Percentiles rank a stretch among this genome's conserved stretches.
These are phyloP conservation scores for Bucco capensis DNA, from an alignment of 2,113 vertebrate genomes.

Conservation along the genomic window DNA sequence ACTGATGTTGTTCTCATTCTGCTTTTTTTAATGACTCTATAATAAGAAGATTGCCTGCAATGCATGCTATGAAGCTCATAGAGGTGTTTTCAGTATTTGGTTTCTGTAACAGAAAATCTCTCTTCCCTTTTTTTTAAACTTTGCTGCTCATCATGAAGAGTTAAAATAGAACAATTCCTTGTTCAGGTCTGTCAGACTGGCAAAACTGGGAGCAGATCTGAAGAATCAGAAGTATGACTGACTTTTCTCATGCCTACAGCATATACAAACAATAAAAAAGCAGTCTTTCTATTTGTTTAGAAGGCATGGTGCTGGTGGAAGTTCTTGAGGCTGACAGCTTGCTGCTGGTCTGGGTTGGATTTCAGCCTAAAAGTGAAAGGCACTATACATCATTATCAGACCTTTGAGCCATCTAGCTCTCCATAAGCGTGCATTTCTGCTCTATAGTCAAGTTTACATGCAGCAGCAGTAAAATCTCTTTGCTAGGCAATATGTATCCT, in stretches of 20 bases:
- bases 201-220: not conserved
- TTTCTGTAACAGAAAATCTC: not conserved
- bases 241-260: not conserved
- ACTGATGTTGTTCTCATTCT: slow-evolving; percentile 1
- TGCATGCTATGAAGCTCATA: not conserved
- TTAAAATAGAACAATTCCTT: not conserved
- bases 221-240: not conserved
- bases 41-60: not conserved
- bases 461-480: not conserved
- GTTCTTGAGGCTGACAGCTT: not conserved
- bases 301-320: not conserved
- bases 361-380: not conserved
- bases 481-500: not conserved
- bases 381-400: not conserved
- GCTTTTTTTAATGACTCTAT: not conserved
- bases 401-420: not conserved
- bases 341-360: not conserved
- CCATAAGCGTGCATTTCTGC: not conserved
- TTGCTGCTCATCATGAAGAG: not conserved
- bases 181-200: not conserved
- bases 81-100: not conserved
- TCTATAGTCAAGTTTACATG: not conserved
- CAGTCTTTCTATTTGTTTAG: not conserved
- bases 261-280: not conserved
- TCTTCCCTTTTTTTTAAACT: not conserved